Evolutionary conservation across 1,140 invertebrate genomes (phyloP).

Genomic region (Drosophila hydei): DNA sequence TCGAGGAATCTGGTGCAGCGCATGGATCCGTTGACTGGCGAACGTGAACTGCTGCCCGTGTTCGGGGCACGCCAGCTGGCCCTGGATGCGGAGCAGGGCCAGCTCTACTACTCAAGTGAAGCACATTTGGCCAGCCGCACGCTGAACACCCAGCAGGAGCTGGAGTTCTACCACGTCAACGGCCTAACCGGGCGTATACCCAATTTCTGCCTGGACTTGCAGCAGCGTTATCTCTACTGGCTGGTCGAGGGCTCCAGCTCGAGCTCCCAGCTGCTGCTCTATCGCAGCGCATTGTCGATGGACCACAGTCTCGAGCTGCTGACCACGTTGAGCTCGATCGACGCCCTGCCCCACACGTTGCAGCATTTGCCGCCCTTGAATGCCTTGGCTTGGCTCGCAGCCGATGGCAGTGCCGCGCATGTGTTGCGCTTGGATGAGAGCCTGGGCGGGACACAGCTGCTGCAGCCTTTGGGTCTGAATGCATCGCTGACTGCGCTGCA

Average conservation of each 20-base stretch:
- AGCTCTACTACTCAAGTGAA: conserved; percentile 94
- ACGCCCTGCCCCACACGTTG: conserved; percentile 42
- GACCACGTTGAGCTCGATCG: neutral
- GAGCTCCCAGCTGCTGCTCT: conserved; percentile 85
- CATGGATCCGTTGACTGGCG: conserved; percentile 57
- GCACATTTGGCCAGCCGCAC: conserved; percentile 91
- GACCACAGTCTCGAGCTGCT: conserved; percentile 26
- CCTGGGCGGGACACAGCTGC: neutral
- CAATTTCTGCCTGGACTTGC: conserved; percentile 91
- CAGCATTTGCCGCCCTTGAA: conserved; percentile 38
- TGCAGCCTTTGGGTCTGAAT: conserved; percentile 1
- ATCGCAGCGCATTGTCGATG: conserved; percentile 17
- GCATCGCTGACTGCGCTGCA: conserved; percentile 37
- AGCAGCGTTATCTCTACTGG: conserved; percentile 91
- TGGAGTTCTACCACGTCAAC: conserved; percentile 61
- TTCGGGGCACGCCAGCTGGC: conserved; percentile 88
- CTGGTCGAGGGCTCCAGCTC: conserved; percentile 85
- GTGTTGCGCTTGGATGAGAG: conserved; percentile 14
- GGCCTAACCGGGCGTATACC: conserved; percentile 85
- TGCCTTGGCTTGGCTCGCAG: conserved; percentile 52
- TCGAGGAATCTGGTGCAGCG: conserved; percentile 59
- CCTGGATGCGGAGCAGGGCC: conserved; percentile 92
- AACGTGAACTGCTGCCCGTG: conserved; percentile 57
- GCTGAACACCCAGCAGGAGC: conserved; percentile 88
- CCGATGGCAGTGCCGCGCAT: conserved; percentile 6